phyloP scores from a whole-genome alignment of 2,797 vertebrate species.

The Anas acuta region DNA sequence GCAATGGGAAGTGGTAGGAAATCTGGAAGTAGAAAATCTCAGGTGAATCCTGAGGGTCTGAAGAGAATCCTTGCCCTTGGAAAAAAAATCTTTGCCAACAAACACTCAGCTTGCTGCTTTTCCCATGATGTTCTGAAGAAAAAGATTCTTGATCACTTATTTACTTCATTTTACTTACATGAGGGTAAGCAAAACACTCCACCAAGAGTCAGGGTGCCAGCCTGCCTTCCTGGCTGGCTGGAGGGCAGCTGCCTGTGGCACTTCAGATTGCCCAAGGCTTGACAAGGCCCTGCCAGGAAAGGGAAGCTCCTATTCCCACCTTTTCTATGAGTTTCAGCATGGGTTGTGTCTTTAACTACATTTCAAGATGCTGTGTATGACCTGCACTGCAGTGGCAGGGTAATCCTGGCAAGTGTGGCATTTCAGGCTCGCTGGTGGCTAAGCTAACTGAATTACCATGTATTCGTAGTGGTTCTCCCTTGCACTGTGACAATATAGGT shows the following conservation, averaged over 20 bases:
- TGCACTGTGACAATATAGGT: background rate
- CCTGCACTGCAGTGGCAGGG: background rate
- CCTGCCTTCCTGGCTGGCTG: fast-evolving
- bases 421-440: background rate
- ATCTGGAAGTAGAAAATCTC: background rate
- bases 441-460: background rate
- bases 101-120: background rate
- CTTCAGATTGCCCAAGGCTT: background rate
- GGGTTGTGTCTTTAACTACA: background rate
- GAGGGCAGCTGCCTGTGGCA: background rate
- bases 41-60: background rate
- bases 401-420: background rate
- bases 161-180: background rate
- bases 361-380: background rate
- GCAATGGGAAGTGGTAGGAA: background rate
- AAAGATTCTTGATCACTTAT: background rate
- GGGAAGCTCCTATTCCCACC: background rate
- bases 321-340: background rate
- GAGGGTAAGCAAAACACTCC: background rate
- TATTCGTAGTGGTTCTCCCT: fast-evolving
- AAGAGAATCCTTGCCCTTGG: background rate
- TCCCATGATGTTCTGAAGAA: background rate
- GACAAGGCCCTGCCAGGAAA: background rate
- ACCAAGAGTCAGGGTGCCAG: fast-evolving
- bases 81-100: background rate